Percentiles rank a stretch among this genome's conserved stretches.
phyloP scores from a whole-genome alignment of 2,888 invertebrate species.

The Xestia rhomboidea region DNA sequence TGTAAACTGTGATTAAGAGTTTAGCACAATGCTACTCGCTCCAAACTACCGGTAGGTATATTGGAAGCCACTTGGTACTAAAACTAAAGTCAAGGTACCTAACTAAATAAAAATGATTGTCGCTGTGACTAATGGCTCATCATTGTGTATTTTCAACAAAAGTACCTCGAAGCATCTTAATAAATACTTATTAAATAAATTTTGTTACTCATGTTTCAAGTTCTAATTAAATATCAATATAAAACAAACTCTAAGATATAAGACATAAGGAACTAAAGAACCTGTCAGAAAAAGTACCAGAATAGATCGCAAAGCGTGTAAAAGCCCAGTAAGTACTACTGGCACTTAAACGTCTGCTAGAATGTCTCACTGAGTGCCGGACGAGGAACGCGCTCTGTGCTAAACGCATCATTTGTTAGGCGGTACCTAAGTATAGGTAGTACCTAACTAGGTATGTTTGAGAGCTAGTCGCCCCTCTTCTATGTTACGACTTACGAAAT shows the following conservation, averaged over 20 bases:
- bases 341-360: slow-evolving; percentile 42
- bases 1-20: no score
- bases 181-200: neutral
- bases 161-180: neutral
- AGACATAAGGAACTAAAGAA: neutral
- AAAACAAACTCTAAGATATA: neutral
- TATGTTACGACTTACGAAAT: no score
- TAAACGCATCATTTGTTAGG: slow-evolving; percentile 44
- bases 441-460: neutral
- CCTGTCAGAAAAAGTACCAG: slow-evolving; percentile 37
- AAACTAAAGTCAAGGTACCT: neutral
- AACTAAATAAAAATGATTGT: neutral
- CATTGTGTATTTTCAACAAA: neutral
- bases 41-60: no score
- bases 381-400: slow-evolving; percentile 20
- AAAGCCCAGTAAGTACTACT: slow-evolving; percentile 42
- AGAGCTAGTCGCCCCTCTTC: neutral
- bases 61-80: neutral
- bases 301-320: slow-evolving; percentile 33
- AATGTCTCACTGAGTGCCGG: slow-evolving; percentile 43
- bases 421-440: neutral
- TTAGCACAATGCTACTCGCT: no score
- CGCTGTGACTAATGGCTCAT: neutral
- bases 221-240: neutral
- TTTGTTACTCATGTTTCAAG: neutral